phyloP scores from a whole-genome alignment of 2,113 vertebrate genomes.

The Cochlearius cochlearius region DNA sequence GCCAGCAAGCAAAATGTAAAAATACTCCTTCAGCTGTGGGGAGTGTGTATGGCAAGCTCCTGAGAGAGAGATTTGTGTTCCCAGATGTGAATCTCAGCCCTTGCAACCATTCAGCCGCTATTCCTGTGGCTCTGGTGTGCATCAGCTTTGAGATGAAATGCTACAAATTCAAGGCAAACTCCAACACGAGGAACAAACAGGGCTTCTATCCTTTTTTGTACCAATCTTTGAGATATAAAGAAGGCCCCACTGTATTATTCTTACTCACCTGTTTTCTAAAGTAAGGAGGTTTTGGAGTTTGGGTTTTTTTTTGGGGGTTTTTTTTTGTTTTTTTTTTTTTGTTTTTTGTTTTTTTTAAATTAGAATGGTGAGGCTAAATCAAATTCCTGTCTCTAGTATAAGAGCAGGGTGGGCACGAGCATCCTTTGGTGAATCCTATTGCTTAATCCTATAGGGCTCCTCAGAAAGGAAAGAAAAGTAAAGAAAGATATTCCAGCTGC shows the following conservation, averaged over 20 bases:
- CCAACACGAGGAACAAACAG: background rate
- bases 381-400: background rate
- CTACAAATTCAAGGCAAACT: background rate
- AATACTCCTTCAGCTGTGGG: constrained; percentile 29
- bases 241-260: background rate
- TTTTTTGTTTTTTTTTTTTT: background rate
- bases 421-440: background rate
- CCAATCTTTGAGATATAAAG: background rate
- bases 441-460: background rate
- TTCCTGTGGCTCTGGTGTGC: background rate
- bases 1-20: constrained; percentile 31
- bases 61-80: constrained; percentile 35
- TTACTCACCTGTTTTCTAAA: background rate
- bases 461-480: background rate
- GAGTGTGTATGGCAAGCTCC: background rate
- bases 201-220: background rate
- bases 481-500: background rate
- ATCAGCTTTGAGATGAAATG: background rate
- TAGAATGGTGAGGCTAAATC: background rate
- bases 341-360: background rate
- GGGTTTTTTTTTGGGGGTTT: too few species aligned
- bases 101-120: background rate
- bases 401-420: background rate
- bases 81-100: constrained; percentile 38
- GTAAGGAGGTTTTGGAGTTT: background rate